These are phyloP conservation scores for Dermochelys coriacea DNA, from an alignment of 2,797 vertebrate species.

Conservation along the genomic window DNA sequence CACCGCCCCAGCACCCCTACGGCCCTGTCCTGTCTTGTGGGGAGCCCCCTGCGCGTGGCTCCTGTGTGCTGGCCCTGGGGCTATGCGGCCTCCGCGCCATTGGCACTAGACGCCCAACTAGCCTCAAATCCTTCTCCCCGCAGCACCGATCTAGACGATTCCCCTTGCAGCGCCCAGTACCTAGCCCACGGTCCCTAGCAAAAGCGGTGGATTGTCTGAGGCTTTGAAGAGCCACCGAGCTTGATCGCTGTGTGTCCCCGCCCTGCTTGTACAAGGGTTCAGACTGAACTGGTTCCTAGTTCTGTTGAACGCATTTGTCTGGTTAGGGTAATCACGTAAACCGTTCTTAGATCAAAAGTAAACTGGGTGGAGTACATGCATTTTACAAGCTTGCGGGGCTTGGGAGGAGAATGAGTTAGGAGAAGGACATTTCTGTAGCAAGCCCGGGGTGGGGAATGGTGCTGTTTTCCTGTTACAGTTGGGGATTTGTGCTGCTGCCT, in stretches of 20 bases:
- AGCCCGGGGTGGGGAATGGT: not conserved
- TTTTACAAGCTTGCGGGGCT: not conserved
- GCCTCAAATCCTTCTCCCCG: no score
- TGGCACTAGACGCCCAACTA: no score
- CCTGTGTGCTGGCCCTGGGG: no score
- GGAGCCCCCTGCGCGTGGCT: no score
- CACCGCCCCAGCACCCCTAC: no score
- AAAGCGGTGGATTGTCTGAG: no score
- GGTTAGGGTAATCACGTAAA: not conserved
- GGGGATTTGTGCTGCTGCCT: not conserved
- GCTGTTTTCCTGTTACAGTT: not conserved
- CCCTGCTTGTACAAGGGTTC: not conserved
- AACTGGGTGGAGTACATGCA: no score
- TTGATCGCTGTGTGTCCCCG: not conserved
- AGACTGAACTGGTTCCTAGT: not conserved
- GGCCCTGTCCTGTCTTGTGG: no score
- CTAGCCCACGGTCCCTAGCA: fast-evolving
- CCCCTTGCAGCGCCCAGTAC: no score
- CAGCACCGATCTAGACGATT: no score
- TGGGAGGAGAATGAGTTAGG: not conserved
- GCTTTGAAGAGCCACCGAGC: not conserved
- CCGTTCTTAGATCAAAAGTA: not conserved
- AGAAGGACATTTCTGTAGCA: no score
- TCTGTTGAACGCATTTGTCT: not conserved
- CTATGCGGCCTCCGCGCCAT: no score